Percentiles rank a stretch among this genome's conserved stretches.
These are phyloP conservation scores for Acanthurus leucopareius DNA, from an alignment of 2,797 vertebrate genomes.

Conservation along the genomic window DNA sequence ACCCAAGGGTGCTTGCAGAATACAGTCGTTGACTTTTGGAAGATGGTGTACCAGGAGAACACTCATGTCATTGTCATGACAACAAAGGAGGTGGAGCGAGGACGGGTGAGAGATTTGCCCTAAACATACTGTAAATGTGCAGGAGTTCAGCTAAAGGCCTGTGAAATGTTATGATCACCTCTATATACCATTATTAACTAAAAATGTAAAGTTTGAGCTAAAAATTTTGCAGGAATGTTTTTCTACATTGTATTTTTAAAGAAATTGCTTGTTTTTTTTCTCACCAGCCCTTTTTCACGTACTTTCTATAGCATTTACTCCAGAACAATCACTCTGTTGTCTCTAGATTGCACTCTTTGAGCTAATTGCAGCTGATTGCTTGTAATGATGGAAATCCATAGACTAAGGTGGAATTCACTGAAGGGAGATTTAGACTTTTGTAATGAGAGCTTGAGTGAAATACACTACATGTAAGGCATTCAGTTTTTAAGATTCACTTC, in stretches of 20 bases:
- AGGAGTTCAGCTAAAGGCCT: neutral
- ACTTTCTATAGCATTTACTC: neutral
- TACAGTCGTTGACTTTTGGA: conserved; percentile 91
- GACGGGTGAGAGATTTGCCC: conserved; percentile 82
- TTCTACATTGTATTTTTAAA: neutral
- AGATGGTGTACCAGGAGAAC: conserved; percentile 93
- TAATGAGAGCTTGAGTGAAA: neutral
- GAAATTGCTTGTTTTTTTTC: neutral
- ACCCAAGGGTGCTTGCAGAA: conserved; percentile 93
- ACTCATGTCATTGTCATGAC: conserved; percentile 92
- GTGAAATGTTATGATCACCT: neutral
- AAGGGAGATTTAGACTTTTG: neutral
- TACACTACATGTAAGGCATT: neutral
- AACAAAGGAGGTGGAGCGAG: conserved; percentile 91
- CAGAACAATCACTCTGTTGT: neutral
- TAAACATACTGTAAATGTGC: neutral
- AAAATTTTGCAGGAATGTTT: neutral
- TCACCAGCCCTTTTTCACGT: neutral
- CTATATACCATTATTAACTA: neutral
- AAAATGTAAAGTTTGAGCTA: neutral
- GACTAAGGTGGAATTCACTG: neutral
- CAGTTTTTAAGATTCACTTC: neutral
- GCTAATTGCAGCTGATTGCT: conserved; percentile 23
- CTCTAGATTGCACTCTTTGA: neutral
- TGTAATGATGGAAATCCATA: conserved; percentile 2